These are phyloP conservation scores for Matsumyia berberina DNA, from an alignment of 2,888 invertebrate species.

Conservation along the genomic window DNA sequence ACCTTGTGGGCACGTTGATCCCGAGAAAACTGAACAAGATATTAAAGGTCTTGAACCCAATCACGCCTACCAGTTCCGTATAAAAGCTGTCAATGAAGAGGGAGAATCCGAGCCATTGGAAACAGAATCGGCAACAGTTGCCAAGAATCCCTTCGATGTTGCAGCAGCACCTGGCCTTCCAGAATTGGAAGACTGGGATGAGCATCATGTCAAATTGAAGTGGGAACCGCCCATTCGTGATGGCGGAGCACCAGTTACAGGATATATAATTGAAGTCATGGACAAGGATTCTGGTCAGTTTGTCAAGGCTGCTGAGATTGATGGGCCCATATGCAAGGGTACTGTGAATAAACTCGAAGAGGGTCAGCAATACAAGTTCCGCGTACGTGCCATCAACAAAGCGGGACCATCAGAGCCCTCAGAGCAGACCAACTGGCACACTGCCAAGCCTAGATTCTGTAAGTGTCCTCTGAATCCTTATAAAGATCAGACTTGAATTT, in stretches of 20 bases:
- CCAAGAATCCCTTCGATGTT: constrained; percentile 98
- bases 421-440: constrained; percentile 96
- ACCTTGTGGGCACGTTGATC: constrained; percentile 93
- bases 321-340: constrained; percentile 93
- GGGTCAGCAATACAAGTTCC: constrained; percentile 97
- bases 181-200: constrained; percentile 95
- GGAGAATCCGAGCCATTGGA: constrained; percentile 98
- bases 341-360: constrained; percentile 95
- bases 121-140: constrained; percentile 93
- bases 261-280: constrained; percentile 96
- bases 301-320: constrained; percentile 93
- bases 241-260: constrained; percentile 96
- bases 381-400: constrained; percentile 97
- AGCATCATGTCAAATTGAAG: constrained; percentile 94
- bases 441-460: constrained; percentile 94
- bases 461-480: constrained; percentile 84
- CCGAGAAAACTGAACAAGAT: constrained; percentile 92
- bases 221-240: constrained; percentile 96
- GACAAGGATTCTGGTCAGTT: constrained; percentile 94
- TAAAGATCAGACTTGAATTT: constrained; percentile 27
- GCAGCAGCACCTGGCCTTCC: constrained; percentile 95
- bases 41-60: constrained; percentile 95
- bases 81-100: constrained; percentile 98
- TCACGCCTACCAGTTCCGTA: constrained; percentile 98
- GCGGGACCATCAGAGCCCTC: constrained; percentile 97